Evolutionary conservation across 2,888 invertebrate species (phyloP), one percentile per base, ranked within the genome.

Genomic region (Platerodrilus igneus): DNA sequence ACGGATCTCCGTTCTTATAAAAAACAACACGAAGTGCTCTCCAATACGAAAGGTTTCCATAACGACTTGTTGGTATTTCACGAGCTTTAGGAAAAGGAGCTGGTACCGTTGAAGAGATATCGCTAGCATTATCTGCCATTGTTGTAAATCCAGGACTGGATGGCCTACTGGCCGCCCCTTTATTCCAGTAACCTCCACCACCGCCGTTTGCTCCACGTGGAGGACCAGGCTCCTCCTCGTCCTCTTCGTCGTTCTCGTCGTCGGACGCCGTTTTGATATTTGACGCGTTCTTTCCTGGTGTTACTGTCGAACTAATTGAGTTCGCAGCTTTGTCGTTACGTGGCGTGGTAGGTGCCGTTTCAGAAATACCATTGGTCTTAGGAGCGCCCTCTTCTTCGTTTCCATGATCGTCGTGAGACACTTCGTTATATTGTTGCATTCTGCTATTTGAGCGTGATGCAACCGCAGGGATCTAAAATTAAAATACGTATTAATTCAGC

Each of bases 1-100:
- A 89, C 0, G 90, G 87, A 63, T 94, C 93, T 2, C 94, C 94
- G 75, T 94, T 95, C 63, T 89, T 82, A 71, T 87, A 94, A 69
- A 95, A 93, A 1, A 87, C 83, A 40, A 93, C 87, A 33, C 90
- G 74, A 41, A 89, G 74, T 1, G 90, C 88, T 58, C 86, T 81
- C 90, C 90, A 91, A 63, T 86, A 89, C 49, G 87, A 87, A 33
- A 88, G 76, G 65, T 88, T 86, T 49, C 80, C 81, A 68, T 86
- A 88, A 54, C 81, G 67, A 56, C 62, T 63, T 48, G 67, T 62
- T 56, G 79, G 71, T 63, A 78, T 76, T 67, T 74, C 72, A 63
- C 68, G 62, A 45, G 66, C 74, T 61, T 74, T 74, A 36, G 72
- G 70, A 50, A 72, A 67, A 52, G 68, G 66, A 52, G 71, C 71